These are phyloP conservation scores for Actenoides hombroni DNA, from an alignment of 2,113 vertebrate genomes.

Conservation along the genomic window DNA sequence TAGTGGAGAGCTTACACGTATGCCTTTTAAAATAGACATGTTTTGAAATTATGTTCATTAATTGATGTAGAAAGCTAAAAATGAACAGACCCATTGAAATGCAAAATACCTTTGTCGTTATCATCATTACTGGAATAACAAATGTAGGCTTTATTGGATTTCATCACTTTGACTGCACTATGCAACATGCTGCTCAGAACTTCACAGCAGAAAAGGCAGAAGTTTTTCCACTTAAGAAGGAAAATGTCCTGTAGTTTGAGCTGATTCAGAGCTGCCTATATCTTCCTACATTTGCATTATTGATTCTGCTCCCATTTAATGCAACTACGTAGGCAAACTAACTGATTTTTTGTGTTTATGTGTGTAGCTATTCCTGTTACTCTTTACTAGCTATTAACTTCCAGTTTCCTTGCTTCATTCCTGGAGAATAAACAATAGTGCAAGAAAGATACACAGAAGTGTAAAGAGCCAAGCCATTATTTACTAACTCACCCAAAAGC, in stretches of 20 bases:
- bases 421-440: neutral
- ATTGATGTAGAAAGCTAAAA: slow-evolving; percentile 18
- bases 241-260: neutral
- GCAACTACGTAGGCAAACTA: neutral
- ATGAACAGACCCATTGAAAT: neutral
- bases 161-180: neutral
- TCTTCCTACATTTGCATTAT: neutral
- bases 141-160: neutral
- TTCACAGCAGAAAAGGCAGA: neutral
- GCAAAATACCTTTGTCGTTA: neutral
- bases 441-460: neutral
- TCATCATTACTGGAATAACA: neutral
- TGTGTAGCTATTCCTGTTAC: neutral
- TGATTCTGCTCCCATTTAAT: neutral
- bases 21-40: neutral
- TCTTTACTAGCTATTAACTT: neutral
- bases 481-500: neutral
- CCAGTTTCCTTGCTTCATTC: neutral
- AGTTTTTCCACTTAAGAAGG: neutral
- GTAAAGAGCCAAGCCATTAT: neutral
- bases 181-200: neutral
- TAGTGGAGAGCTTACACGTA: neutral
- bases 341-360: neutral
- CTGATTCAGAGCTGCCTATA: neutral
- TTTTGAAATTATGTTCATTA: slow-evolving; percentile 27